A percentile compares a stretch with the other conserved stretches of the same genome.
Evolutionary conservation across 2,113 vertebrate species (phyloP).

Genomic region (Bothrops jararaca): DNA sequence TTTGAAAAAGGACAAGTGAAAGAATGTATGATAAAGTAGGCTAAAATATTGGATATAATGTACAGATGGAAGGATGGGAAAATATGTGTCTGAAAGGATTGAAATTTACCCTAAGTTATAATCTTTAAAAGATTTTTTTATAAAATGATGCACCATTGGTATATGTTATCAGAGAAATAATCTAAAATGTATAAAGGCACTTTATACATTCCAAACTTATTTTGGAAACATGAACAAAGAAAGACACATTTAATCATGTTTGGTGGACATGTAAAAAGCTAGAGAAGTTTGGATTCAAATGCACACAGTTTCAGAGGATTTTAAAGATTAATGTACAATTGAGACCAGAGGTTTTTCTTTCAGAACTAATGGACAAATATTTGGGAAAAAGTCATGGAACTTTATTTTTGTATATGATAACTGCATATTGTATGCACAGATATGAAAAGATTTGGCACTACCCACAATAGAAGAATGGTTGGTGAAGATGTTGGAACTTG

Average conservation of each 20-base stretch:
- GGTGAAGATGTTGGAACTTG: not conserved
- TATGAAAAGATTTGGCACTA: not conserved
- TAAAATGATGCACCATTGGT: not conserved
- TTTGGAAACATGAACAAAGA: not conserved
- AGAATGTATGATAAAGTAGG: not conserved
- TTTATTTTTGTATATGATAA: not conserved
- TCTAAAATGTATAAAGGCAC: not conserved
- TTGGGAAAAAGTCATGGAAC: not conserved
- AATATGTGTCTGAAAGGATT: not conserved
- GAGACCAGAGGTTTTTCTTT: not conserved
- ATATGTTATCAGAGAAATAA: not conserved
- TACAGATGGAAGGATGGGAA: not conserved
- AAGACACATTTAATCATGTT: not conserved
- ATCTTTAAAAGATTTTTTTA: not conserved
- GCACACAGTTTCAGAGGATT: not conserved
- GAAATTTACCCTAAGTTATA: not conserved
- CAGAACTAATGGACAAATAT: not conserved
- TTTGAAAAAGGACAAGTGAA: not conserved
- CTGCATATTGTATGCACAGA: not conserved
- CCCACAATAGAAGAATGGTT: not conserved
- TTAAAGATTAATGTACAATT: not conserved
- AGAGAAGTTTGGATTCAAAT: not conserved
- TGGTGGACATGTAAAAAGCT: not conserved
- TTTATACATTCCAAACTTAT: not conserved
- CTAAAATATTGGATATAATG: not conserved